A percentile compares a stretch with the other conserved stretches of the same genome.
phyloP scores from a whole-genome alignment of 2,113 vertebrate species.

The Oncorhynchus keta region DNA sequence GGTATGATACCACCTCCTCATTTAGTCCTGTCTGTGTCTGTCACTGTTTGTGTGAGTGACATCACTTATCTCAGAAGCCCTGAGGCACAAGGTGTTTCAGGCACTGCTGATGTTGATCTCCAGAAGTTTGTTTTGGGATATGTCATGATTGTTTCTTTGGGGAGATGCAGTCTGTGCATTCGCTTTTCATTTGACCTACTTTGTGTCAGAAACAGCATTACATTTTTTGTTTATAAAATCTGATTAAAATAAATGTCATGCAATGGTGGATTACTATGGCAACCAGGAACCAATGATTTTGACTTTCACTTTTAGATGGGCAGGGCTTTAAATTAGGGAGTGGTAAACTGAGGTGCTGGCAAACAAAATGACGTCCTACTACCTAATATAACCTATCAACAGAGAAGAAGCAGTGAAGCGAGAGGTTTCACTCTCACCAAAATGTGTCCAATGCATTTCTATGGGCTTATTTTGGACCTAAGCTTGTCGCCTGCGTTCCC shows the following conservation, averaged over 20 bases:
- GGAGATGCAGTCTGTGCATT: background rate
- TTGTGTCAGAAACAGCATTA: background rate
- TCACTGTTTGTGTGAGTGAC: background rate
- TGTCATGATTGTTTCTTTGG: background rate
- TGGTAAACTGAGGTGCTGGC: no score
- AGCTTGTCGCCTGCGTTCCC: no score
- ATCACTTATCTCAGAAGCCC: background rate
- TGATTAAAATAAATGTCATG: background rate
- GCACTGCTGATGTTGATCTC: background rate
- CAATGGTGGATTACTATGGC: background rate
- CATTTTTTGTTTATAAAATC: no score
- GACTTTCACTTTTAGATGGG: no score
- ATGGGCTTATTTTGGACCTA: no score
- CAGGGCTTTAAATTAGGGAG: no score
- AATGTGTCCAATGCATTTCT: no score
- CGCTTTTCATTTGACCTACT: slow-evolving; percentile 12
- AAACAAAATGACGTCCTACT: no score
- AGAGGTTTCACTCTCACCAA: no score
- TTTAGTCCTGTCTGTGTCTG: no score
- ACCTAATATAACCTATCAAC: no score
- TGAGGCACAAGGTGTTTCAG: background rate
- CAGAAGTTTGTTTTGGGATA: background rate
- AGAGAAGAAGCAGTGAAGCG: no score
- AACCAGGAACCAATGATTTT: background rate
- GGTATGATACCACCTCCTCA: background rate